Evolutionary conservation across 2,888 invertebrate genomes (phyloP).

Genomic region (Euplagia quadripunctaria): DNA sequence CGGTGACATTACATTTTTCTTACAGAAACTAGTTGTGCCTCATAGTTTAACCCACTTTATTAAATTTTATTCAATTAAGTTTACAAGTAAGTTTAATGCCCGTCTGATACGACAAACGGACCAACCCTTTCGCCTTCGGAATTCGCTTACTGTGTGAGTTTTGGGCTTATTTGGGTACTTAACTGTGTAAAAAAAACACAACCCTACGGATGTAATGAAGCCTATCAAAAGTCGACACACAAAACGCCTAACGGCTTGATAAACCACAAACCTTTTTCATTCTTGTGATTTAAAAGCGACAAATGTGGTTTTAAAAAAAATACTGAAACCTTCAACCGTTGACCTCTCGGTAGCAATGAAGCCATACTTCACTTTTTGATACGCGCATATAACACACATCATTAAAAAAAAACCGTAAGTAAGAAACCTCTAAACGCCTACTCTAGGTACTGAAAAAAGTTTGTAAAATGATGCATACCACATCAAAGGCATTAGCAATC

Average conservation of each 20-base stretch:
- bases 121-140: neutral
- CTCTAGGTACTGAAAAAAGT: no score
- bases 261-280: conserved; percentile 5
- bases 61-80: neutral
- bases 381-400: neutral
- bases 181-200: neutral
- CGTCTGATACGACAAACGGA: no score
- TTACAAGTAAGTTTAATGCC: neutral
- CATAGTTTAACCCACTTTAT: neutral
- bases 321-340: neutral
- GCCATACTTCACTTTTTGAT: neutral
- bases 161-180: neutral
- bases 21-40: neutral
- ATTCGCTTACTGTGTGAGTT: neutral
- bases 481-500: neutral
- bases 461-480: no score
- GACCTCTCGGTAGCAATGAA: neutral
- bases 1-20: neutral
- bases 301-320: conserved; percentile 7
- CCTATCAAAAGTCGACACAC: conserved; percentile 2
- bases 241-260: neutral
- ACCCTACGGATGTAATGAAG: conserved; percentile 14
- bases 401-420: no score
- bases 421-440: no score
- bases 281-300: conserved; percentile 11